Base-by-base conservation (phyloP, 2,797 vertebrate genomes). In the Podarcis siculus region DNA sequence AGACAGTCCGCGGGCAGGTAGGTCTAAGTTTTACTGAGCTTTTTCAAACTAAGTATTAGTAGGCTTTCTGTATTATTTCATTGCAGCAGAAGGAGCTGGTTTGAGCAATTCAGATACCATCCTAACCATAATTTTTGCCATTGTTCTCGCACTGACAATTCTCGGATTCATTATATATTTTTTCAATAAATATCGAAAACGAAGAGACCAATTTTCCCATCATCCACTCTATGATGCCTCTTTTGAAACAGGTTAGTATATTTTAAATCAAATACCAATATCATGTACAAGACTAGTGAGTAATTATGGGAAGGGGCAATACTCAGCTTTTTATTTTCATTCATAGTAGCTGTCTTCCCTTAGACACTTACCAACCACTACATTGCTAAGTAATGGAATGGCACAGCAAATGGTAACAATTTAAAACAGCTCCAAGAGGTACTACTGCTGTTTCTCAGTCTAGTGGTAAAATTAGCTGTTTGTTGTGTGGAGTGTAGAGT, bases 71-170 rank as follows among this genome's bases (percentile, higher is more conserved):
- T 77, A 71, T 90, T 75, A 19, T 85, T 85, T 73, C 42, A 90
- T 55, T 90, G 55, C 82, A 90, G 32, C 27, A 75, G 75, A 55
- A 82, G 35, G 3, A 84, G 17, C 19, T 83, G 35, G 79, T 55
- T 90, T 98, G 3, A 95, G 90, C 67, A 55, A 81, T 42, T 96
- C 97, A 86, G 97, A 98, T 79, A 95, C 78, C 35, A 96, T 89
- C 32, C 88, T 98, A 94, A 97, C 97, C 0, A 95, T 97, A 86
- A 85, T 96, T 83, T 97, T 98, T 90, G 96, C 97, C 71, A 86
- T 91, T 86, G 71, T 96, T 37, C 95, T 97, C 35, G 95, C 94
- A 66, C 76, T 96, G 82, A 95, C 96, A 85, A 92, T 90, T 73
- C 77, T 97, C 81, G 92, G 88, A 1, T 32, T 96, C 86, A 69